These are phyloP conservation scores for Prunella strophiata DNA, from an alignment of 2,797 vertebrate species.

Conservation along the genomic window DNA sequence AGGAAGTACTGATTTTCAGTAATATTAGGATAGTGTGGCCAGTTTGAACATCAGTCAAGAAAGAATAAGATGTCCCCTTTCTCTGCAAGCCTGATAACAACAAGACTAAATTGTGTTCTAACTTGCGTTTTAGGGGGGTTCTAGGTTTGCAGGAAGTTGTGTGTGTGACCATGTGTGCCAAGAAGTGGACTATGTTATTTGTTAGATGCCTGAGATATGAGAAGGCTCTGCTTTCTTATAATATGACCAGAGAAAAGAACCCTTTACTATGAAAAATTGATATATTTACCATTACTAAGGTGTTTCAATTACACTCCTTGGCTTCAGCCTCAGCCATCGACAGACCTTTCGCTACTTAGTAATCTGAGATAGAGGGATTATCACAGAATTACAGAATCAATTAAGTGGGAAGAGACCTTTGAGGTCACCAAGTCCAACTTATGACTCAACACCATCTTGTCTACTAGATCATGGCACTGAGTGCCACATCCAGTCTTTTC, in stretches of 20 bases:
- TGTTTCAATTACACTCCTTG: neutral
- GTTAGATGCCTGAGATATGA: neutral
- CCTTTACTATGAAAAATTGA: neutral
- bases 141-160: neutral
- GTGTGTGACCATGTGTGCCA: neutral
- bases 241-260: neutral
- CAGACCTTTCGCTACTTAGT: neutral
- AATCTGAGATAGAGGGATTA: neutral
- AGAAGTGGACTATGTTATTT: neutral
- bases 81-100: neutral
- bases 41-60: neutral
- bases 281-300: neutral
- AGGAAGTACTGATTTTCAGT: neutral
- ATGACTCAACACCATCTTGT: neutral
- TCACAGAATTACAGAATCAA: neutral
- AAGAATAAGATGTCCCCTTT: neutral
- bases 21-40: neutral
- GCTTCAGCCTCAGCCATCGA: neutral
- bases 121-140: neutral
- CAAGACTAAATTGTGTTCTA: neutral
- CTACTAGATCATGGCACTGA: neutral
- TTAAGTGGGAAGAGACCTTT: neutral
- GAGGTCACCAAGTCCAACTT: neutral
- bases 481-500: neutral
- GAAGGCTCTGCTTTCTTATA: neutral